Conservation (phyloP, 2,113 vertebrate species). For the Chaetodon trifascialis region DNA sequence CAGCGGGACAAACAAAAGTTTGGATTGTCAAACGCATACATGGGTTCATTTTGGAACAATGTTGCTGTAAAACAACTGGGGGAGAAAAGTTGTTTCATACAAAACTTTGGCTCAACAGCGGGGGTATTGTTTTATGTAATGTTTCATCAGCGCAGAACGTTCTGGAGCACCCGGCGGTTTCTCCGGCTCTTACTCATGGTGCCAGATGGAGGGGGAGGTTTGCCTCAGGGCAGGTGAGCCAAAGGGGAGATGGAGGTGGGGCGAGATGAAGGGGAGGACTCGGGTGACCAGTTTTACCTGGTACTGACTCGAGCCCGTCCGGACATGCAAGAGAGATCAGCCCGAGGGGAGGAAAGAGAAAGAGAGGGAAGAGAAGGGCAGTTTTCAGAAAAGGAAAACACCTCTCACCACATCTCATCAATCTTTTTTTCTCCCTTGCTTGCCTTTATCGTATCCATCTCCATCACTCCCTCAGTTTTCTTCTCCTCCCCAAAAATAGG, state of each 20-base stretch:
- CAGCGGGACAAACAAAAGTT: conserved; percentile 72
- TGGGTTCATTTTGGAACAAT: conserved; percentile 53
- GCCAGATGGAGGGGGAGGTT: conserved; percentile 62
- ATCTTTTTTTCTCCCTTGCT: conserved; percentile 11
- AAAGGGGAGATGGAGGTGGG: conserved; percentile 73
- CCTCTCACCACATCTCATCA: conserved; percentile 29
- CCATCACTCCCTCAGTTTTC: conserved; percentile 52
- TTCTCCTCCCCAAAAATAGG: not conserved
- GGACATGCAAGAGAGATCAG: conserved; percentile 71
- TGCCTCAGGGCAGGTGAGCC: conserved; percentile 76
- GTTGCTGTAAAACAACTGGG: conserved; percentile 42
- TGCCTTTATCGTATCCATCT: conserved; percentile 53
- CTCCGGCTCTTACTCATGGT: conserved; percentile 58
- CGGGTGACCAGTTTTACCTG: conserved; percentile 83
- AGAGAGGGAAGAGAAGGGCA: conserved; percentile 49
- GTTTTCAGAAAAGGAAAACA: conserved; percentile 54
- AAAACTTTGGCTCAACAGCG: conserved; percentile 64
- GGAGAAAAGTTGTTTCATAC: conserved; percentile 51
- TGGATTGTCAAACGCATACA: conserved; percentile 46
- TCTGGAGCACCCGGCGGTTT: conserved; percentile 39
- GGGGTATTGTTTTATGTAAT: conserved; percentile 62
- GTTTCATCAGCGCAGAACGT: conserved; percentile 60
- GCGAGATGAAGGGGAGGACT: conserved; percentile 71
- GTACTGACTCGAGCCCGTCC: conserved; percentile 74
- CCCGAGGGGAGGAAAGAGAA: conserved; percentile 52